Evolutionary conservation across 2,888 invertebrate species (phyloP), one percentile per base, ranked within the genome.

Genomic region (Phortica magna): DNA sequence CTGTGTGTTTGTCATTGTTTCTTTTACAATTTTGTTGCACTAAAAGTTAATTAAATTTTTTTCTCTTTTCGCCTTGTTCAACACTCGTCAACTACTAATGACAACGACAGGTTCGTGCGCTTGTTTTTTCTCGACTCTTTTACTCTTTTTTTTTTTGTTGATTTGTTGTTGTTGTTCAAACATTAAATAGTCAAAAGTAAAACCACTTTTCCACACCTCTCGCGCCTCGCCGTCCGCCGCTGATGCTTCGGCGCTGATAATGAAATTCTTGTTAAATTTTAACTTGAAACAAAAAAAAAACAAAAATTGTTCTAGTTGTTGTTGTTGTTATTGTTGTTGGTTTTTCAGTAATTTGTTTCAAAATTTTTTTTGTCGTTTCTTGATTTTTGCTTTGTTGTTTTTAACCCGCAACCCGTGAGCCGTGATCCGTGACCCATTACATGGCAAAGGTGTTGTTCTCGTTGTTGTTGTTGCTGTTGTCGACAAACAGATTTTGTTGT

Each of bases 251-350:
- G 42, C 43, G 22, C 48, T 68, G 68, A 68, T 68, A 68, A 68
- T 68, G 14, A 68, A 68, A 68, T 68, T 68, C 68, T 68, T 43
- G 68, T 48, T 68, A 48, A 68, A 61, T 7, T 61, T 10, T 7
- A 61, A 61, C 19, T 12, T 12, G 1, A 48, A 48, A 48, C 14
- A 9, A 48, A 1, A 48, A 48, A 5, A 9, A 5, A 3, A 48
- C 5, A 48, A 48, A 48, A 48, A 14, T 31, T 31, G 31, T 31
- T 31, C 31, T 31, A 2, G 31, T 31, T 31, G 31, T 31, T 31
- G 31, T 2, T 31, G 31, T 31, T 31, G 31, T 31, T 31, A 3
- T 31, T 31, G 31, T 2, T 31, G 31, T 31, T 59, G n/a, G 4
- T 12, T 57, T 53, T 53, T 53, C n/a, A 59, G 14, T 59, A 59